phyloP scores from a whole-genome alignment of 2,797 vertebrate species.

The Pelodytes ibericus region DNA sequence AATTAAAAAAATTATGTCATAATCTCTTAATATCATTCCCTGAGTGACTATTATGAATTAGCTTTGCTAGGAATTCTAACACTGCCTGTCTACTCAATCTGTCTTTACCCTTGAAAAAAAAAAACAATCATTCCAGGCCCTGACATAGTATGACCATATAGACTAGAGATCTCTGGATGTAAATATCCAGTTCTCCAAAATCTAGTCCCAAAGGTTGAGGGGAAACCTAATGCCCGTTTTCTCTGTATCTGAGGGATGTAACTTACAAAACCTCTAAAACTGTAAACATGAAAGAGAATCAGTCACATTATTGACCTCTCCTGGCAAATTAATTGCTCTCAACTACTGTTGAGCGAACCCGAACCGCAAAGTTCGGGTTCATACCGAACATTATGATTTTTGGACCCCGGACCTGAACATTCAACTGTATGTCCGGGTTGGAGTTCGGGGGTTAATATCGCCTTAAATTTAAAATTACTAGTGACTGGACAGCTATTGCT shows the following conservation, averaged over 20 bases:
- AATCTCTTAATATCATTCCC: neutral
- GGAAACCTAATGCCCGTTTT: neutral
- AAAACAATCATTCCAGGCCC: neutral
- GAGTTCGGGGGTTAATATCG: too few species aligned
- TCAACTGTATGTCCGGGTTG: too few species aligned
- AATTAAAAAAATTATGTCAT: neutral
- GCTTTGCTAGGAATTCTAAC: neutral
- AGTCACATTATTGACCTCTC: too few species aligned
- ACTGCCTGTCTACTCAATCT: neutral
- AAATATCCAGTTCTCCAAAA: slow-evolving; percentile 3
- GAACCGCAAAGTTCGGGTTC: too few species aligned
- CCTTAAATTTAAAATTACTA: too few species aligned
- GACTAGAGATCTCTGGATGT: neutral
- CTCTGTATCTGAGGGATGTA: neutral
- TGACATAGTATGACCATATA: neutral
- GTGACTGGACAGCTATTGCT: too few species aligned
- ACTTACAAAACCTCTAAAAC: neutral
- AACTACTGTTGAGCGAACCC: too few species aligned
- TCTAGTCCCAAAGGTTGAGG: neutral
- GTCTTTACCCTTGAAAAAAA: neutral
- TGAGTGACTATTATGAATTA: neutral
- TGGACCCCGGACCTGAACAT: too few species aligned
- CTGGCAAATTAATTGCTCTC: too few species aligned
- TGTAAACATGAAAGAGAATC: neutral
- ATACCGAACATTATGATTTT: too few species aligned